Evolutionary conservation across 2,888 invertebrate species (phyloP), one percentile per base, ranked within the genome.

Genomic region (Aleiodes leptofemur): DNA sequence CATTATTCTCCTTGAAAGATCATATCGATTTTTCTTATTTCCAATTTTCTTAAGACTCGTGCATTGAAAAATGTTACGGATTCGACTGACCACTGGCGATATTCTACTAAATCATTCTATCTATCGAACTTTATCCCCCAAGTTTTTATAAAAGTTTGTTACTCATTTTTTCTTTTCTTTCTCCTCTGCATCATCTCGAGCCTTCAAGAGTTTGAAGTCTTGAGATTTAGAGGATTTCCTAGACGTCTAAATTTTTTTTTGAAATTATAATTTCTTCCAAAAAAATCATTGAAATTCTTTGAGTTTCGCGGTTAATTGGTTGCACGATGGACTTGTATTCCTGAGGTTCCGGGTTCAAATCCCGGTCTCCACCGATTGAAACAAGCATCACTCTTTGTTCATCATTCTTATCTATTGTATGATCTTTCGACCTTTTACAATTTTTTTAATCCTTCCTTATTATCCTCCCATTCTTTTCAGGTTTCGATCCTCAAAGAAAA

Each of bases 51-150:
- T 69, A 57, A 16, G 55, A 59, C 56, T 31, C 69, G 34, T 69
- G 38, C 51, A 74, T 69, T 23, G n/a, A 59, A 13, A 61, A 14
- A 16, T n/a, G n/a, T 3, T 14, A 43, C 14, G 43, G 38, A 43
- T 48, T 64, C 64, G 6, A 23, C 55, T 69, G 74, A 74, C 74
- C 74, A 74, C 69, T 48, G 55, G 61, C 16, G 61, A 74, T 74
- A 59, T 43, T 64, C 74, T 34, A 16, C 69, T 74, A 74, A 74
- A 74, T 74, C 74, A 74, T 69, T 69, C 69, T 51, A 61, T 50
- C 69, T 69, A 29, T 38, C 38, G 23, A 74, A 74, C 51, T 69
- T 74, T 68, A 23, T 55, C 4, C 66, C 57, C 70, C 31, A 59
- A 59, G 50, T 59, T 71, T 50, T 59, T 68, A 43, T 7, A 8